A percentile compares a stretch with the other conserved stretches of the same genome.
phyloP scores from a whole-genome alignment of 2,113 vertebrate species.

The Pholis gunnellus region DNA sequence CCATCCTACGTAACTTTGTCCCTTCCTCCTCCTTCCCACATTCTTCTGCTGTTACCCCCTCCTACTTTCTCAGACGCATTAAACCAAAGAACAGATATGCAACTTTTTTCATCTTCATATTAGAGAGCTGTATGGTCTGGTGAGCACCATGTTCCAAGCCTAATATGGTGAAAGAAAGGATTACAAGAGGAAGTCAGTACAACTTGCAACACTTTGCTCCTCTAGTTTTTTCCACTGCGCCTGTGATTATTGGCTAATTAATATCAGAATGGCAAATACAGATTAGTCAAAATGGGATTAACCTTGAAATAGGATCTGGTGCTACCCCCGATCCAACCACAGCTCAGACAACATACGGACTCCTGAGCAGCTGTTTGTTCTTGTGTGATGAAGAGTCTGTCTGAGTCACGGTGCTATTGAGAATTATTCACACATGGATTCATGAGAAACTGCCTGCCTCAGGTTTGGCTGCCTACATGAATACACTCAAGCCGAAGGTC shows the following conservation, averaged over 20 bases:
- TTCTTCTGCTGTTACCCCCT: background rate
- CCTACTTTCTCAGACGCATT: constrained; percentile 26
- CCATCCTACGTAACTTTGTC: background rate
- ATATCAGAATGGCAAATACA: constrained; percentile 7
- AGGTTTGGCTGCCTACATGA: constrained; percentile 45
- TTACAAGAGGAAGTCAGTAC: constrained; percentile 14
- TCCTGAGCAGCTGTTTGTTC: constrained; percentile 29
- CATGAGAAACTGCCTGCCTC: constrained; percentile 42
- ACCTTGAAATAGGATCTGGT: background rate
- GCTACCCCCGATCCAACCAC: background rate
- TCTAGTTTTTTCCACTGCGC: background rate
- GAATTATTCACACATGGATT: constrained; percentile 45
- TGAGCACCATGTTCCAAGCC: constrained; percentile 58
- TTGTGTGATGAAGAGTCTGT: constrained; percentile 44
- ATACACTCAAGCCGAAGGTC: constrained; percentile 54
- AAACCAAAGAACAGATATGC: constrained; percentile 36
- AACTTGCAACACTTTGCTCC: constrained; percentile 10
- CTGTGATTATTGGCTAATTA: constrained; percentile 25
- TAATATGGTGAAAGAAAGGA: constrained; percentile 65
- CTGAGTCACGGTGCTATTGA: constrained; percentile 35
- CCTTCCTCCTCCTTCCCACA: background rate
- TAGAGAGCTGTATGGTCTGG: constrained; percentile 44
- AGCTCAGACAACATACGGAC: background rate
- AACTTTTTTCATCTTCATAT: constrained; percentile 39
- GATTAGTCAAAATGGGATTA: constrained; percentile 1